Conservation (phyloP, 2,113 vertebrate genomes). For the Sebastes fasciatus region DNA sequence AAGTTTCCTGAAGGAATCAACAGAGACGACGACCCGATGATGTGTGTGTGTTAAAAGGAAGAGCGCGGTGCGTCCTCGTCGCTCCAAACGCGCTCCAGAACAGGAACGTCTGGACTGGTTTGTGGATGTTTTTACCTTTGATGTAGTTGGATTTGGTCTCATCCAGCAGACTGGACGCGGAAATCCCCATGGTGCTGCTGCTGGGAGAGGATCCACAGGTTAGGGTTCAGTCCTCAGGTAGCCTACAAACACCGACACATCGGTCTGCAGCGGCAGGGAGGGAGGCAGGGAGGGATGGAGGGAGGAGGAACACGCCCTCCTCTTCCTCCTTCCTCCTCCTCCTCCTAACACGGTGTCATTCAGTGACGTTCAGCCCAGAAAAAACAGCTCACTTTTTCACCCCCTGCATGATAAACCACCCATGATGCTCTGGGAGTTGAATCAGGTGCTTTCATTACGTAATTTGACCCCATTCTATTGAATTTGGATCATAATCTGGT, state of each 20-base stretch:
- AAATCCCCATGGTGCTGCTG: conserved; percentile 86
- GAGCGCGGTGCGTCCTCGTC: conserved; percentile 18
- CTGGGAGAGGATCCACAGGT: conserved; percentile 54
- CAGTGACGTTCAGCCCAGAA: conserved; percentile 22
- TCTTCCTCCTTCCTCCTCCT: not conserved
- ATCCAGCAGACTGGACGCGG: conserved; percentile 89
- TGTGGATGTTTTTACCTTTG: conserved; percentile 82
- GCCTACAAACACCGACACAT: conserved; percentile 22
- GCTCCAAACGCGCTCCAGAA: not conserved
- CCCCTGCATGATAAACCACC: not conserved
- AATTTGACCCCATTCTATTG: not conserved
- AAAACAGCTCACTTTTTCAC: not conserved
- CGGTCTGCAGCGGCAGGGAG: not conserved
- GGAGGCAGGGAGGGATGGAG: not conserved
- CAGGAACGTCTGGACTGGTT: not conserved
- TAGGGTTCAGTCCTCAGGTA: conserved; percentile 63
- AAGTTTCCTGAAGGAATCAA: not conserved
- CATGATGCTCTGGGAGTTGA: not conserved
- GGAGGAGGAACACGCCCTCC: conserved; percentile 11
- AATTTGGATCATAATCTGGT: not conserved
- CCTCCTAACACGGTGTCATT: not conserved
- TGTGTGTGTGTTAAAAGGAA: not conserved
- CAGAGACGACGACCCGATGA: too few species aligned
- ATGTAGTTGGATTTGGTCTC: conserved; percentile 88
- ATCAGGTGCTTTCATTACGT: not conserved